These are phyloP conservation scores for Tichodroma muraria DNA, from an alignment of 2,113 vertebrate genomes.

Conservation along the genomic window DNA sequence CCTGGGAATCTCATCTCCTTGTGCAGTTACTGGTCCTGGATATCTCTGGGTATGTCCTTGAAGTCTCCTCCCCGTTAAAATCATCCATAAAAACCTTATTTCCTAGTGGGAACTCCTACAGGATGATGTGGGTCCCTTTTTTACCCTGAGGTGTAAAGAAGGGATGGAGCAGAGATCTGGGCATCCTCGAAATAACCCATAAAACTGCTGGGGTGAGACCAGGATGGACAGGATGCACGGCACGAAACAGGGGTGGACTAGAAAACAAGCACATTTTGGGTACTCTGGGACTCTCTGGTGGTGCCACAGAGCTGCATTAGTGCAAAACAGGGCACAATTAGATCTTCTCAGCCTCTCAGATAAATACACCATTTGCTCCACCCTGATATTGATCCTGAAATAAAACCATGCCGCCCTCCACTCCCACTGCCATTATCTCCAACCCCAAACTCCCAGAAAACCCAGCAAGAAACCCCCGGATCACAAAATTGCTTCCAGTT, in stretches of 20 bases:
- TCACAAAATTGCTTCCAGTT: neutral
- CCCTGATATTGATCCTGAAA: conserved; percentile 46
- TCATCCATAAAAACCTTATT: neutral
- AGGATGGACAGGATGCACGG: accelerated
- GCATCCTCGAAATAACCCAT: neutral
- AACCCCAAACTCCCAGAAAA: neutral
- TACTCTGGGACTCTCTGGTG: neutral
- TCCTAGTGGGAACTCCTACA: neutral
- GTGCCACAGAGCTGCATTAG: conserved; percentile 16
- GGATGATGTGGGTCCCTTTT: neutral
- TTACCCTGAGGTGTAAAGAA: neutral
- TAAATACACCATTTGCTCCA: conserved; percentile 8
- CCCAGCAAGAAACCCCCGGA: neutral
- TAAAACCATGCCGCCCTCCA: neutral
- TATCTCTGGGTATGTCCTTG: neutral
- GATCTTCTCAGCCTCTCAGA: neutral
- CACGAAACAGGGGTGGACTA: neutral
- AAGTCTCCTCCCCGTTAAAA: neutral
- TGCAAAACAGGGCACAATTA: neutral
- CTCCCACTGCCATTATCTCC: conserved; percentile 47
- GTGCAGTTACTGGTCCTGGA: neutral
- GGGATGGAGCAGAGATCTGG: neutral
- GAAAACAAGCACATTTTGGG: neutral
- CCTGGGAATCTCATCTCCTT: neutral
- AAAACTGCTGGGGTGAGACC: neutral